Evolutionary conservation across 1,140 invertebrate species (phyloP).

Genomic region (Lucilia sericata): DNA sequence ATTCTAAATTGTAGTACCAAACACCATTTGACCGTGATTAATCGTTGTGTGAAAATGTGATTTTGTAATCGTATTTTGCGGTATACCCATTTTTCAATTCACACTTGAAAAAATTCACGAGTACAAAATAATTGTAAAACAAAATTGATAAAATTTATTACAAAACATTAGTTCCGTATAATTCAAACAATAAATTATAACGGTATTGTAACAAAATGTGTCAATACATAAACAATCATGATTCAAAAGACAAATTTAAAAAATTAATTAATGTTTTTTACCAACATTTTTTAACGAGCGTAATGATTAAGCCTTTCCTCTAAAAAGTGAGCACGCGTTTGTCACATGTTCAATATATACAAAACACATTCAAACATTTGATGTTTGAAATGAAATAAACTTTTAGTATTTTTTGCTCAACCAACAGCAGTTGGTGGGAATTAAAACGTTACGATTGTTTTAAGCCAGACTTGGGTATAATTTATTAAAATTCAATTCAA

Average conservation of each 20-base stretch:
- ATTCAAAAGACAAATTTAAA: neutral
- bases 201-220: no score
- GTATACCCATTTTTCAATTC: neutral
- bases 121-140: no score
- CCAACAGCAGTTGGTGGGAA: neutral
- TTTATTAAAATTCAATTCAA: neutral
- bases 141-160: no score
- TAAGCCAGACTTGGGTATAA: slow-evolving; percentile 17
- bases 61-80: neutral
- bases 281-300: neutral
- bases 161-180: no score
- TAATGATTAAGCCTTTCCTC: neutral
- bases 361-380: neutral
- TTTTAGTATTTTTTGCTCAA: neutral
- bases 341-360: slow-evolving; percentile 6
- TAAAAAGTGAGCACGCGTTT: neutral
- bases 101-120: neutral
- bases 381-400: neutral
- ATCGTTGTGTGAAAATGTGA: neutral
- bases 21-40: no score
- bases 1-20: no score
- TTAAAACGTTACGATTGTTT: neutral
- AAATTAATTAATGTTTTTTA: neutral
- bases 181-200: no score
- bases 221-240: neutral